These are phyloP conservation scores for Agrochola lychnidis DNA, from an alignment of 2,888 invertebrate species.

Conservation along the genomic window DNA sequence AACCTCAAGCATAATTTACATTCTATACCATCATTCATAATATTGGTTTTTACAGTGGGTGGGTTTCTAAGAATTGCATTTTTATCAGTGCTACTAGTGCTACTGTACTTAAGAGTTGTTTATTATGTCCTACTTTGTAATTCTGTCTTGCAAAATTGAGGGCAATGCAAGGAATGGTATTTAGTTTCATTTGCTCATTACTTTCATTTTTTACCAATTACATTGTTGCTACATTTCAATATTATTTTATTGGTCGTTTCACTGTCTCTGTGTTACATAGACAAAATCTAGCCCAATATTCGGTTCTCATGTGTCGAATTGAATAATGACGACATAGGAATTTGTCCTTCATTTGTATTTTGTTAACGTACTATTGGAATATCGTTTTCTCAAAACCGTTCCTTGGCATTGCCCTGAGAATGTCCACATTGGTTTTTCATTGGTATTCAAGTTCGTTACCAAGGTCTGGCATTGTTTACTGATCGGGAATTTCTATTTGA, in stretches of 20 bases:
- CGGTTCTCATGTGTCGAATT: constrained; percentile 84
- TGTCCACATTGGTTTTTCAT: constrained; percentile 76
- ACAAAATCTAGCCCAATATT: constrained; percentile 65
- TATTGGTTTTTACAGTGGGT: constrained; percentile 60
- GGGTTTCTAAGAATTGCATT: constrained; percentile 47
- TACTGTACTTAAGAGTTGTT: neutral
- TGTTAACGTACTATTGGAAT: constrained; percentile 82
- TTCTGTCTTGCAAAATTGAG: neutral
- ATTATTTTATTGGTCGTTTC: neutral
- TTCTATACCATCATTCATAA: constrained; percentile 62
- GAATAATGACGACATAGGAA: constrained; percentile 83
- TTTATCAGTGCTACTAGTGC: constrained; percentile 33
- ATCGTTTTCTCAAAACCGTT: constrained; percentile 89
- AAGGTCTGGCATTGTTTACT: constrained; percentile 78
- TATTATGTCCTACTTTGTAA: neutral
- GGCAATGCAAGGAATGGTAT: neutral
- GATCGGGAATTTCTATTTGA: constrained; percentile 79
- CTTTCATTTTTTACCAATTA: neutral
- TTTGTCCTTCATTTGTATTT: constrained; percentile 84
- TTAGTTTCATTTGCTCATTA: neutral
- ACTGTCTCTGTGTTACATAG: neutral
- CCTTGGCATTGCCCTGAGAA: constrained; percentile 86
- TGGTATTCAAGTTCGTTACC: constrained; percentile 78
- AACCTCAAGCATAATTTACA: constrained; percentile 69
- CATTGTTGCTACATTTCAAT: too few relatives aligned